Base-by-base conservation (phyloP, 1,140 invertebrate genomes). In the Procambarus clarkii region DNA sequence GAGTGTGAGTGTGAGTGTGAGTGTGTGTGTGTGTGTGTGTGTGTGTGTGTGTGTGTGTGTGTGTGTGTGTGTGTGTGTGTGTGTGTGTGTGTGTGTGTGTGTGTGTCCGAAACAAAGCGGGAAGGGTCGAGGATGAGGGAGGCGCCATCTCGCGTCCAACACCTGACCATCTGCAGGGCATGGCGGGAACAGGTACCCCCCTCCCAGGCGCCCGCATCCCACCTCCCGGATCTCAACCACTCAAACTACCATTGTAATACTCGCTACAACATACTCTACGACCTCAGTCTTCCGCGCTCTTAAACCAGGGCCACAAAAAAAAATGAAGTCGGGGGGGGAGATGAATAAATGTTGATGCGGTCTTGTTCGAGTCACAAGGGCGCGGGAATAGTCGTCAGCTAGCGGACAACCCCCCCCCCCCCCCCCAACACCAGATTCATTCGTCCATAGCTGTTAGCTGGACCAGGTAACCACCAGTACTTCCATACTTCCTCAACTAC, bases 161-260 rank as follows among this genome's bases (percentile, higher is more conserved):
- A 87, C 85, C 85, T 87, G 85, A 87, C 74, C 77, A 78, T 78
- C 85, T 87, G 85, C 85, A 78, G 85, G 84, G 85, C 85, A 78
- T 60, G 85, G 34, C 71, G 83, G 83, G 83, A 86, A 46, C 83
- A 86, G 83, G 83, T 86, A 86, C 83, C 24, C 83, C 83, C 48
- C 46, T 86, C 13, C 44, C n/a, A 15, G 83, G 83, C 74, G 83
- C 83, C 83, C 64, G 71, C 71, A 74, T 48, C 80, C 15, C 5
- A 48, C 83, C 64, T 86, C 83, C 83, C 83, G 83, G 83, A 86
- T 86, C 83, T 76, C 64, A 76, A 86, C 69, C 50, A 34, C 80
- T 82, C 80, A 82, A 82, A 60, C 83, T 76, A 15, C 21, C 71
- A 86, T 86, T 86, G 76, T 76, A 48, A 86, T 86, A 76, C 44